These are phyloP conservation scores for Uloborus diversus DNA, from an alignment of 1,140 invertebrate species.

Conservation along the genomic window DNA sequence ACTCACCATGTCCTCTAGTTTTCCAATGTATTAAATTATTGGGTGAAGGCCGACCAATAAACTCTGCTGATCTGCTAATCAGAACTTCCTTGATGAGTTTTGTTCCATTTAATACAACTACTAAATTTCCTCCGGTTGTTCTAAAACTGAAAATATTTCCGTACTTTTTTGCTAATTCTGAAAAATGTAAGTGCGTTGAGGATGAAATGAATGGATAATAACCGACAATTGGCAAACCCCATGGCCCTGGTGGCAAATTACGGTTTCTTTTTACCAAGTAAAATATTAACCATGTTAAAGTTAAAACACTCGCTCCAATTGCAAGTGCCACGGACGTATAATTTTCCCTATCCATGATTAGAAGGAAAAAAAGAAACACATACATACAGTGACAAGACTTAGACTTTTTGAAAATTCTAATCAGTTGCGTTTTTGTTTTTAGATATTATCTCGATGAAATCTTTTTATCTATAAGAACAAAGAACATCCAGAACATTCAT, in stretches of 20 bases:
- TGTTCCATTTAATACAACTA: slow-evolving; percentile 12
- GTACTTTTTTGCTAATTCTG: slow-evolving; percentile 6
- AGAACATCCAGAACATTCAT: no score
- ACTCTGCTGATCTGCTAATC: slow-evolving; percentile 12
- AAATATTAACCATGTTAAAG: slow-evolving; percentile 59
- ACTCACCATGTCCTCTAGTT: no score
- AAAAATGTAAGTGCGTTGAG: slow-evolving; percentile 2
- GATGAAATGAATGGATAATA: slow-evolving; percentile 10
- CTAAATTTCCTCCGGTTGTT: slow-evolving; percentile 10
- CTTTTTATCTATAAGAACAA: no score
- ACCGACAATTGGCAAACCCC: slow-evolving; percentile 6
- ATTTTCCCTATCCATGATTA: no score
- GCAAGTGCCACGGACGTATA: background rate
- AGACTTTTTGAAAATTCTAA: no score
- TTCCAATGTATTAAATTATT: no score
- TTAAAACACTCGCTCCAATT: slow-evolving; percentile 63
- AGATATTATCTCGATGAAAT: no score
- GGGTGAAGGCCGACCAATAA: slow-evolving; percentile 15
- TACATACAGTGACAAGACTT: no score
- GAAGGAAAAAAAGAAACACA: no score
- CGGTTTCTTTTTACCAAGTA: slow-evolving; percentile 1
- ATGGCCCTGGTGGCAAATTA: background rate
- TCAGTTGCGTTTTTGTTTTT: no score
- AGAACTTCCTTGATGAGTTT: slow-evolving; percentile 19
- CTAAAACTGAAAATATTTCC: slow-evolving; percentile 16